Conservation (phyloP, 2,888 invertebrate genomes). For the Apamea crenata region DNA sequence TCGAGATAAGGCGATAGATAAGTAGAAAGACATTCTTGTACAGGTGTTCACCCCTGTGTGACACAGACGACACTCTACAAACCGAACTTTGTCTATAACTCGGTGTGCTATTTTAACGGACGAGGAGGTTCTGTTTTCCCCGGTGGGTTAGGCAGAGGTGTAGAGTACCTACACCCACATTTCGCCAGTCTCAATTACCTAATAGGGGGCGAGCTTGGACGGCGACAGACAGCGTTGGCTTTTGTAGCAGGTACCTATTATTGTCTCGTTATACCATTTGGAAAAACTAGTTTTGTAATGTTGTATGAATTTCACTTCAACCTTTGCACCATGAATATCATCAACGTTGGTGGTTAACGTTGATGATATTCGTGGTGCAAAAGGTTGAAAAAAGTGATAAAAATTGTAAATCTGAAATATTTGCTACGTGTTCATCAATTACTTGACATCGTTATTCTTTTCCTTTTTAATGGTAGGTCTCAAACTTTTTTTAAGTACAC, state of each 20-base stretch:
- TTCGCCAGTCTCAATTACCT: background rate
- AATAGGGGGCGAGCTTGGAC: background rate
- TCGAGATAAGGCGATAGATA: constrained; percentile 9
- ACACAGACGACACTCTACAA: background rate
- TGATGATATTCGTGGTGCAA: too few species aligned
- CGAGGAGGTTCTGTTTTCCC: background rate
- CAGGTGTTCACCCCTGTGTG: background rate
- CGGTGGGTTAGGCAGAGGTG: background rate
- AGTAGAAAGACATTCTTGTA: background rate
- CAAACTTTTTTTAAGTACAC: background rate
- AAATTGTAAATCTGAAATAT: background rate
- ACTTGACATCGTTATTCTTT: background rate
- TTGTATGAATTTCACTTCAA: background rate
- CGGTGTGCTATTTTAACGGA: background rate
- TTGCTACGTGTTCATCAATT: background rate
- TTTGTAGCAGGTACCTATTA: background rate
- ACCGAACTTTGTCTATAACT: background rate
- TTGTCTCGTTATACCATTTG: background rate
- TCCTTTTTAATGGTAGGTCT: background rate
- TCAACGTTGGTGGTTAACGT: background rate
- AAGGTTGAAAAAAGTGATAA: too few species aligned
- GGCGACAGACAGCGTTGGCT: background rate
- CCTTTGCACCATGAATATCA: background rate
- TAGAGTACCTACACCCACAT: background rate
- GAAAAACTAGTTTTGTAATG: background rate